A percentile compares a stretch with the other conserved stretches of the same genome.
Conservation (phyloP, 2,888 invertebrate genomes). For the Ferdinandea cuprea region DNA sequence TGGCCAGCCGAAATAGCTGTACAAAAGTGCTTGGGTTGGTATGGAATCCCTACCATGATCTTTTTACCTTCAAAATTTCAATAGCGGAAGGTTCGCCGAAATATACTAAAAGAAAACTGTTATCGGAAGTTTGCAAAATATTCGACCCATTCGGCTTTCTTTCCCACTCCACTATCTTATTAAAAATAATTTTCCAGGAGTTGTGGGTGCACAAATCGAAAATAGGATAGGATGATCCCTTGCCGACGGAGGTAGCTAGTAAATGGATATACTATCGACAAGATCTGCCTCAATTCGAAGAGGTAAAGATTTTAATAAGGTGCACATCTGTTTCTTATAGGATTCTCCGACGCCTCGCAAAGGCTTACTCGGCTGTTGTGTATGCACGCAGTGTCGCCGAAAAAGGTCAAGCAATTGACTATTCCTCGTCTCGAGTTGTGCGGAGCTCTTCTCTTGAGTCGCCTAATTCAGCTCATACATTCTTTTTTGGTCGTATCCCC, state of each 20-base stretch:
- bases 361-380: constrained; percentile 38
- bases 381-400: constrained; percentile 28
- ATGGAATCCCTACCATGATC: background rate
- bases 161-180: constrained; percentile 41
- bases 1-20: background rate
- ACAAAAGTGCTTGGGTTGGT: constrained; percentile 5
- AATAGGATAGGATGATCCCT: constrained; percentile 38
- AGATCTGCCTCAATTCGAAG: constrained; percentile 18
- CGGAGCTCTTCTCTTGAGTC: constrained; percentile 47
- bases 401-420: constrained; percentile 30
- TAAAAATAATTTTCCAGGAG: constrained; percentile 44
- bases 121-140: constrained; percentile 36
- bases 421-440: constrained; percentile 60
- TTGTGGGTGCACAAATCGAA: constrained; percentile 29
- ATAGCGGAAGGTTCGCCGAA: background rate
- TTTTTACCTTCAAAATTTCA: constrained; percentile 27
- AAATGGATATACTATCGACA: constrained; percentile 32
- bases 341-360: constrained; percentile 36
- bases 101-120: constrained; percentile 21
- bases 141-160: constrained; percentile 38
- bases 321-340: constrained; percentile 20
- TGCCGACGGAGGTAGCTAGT: constrained; percentile 19
- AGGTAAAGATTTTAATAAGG: constrained; percentile 13
- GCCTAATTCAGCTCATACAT: constrained; percentile 16
- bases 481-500: background rate